Evolutionary conservation across 2,888 invertebrate genomes (phyloP).

Genomic region (Cataglyphis livida): DNA sequence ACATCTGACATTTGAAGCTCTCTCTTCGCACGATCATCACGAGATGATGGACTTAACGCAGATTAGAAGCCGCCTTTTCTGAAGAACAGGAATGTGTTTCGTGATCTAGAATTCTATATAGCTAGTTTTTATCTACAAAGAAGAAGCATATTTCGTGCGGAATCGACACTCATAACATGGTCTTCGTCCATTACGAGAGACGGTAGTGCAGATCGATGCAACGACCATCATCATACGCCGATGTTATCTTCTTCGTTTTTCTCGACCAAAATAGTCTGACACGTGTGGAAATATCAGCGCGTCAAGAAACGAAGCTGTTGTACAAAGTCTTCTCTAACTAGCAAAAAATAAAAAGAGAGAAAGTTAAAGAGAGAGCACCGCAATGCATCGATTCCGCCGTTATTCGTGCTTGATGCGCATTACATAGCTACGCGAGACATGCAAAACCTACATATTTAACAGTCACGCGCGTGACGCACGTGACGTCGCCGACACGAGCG

Average conservation of each 20-base stretch:
- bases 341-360: conserved; percentile 7
- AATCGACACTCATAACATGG: conserved; percentile 6
- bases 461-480: conserved; percentile 20
- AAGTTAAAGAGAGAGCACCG: not conserved
- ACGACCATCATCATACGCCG: conserved; percentile 25
- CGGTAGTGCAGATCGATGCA: conserved; percentile 39
- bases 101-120: conserved; percentile 1
- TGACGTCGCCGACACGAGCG: conserved; percentile 25
- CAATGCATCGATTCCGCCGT: conserved; percentile 21
- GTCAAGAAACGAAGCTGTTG: not conserved
- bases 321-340: not conserved
- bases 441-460: conserved; percentile 4
- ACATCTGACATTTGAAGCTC: conserved; percentile 5
- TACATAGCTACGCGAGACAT: conserved; percentile 6
- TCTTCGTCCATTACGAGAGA: conserved; percentile 44
- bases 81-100: conserved; percentile 2
- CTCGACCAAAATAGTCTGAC: conserved; percentile 10
- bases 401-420: not conserved
- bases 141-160: not conserved
- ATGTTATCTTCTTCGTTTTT: conserved; percentile 23
- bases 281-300: not conserved
- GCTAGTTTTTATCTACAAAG: not conserved
- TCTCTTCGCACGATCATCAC: not conserved
- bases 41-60: not conserved
- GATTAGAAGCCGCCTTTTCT: conserved; percentile 14